Evolutionary conservation across 2,888 invertebrate genomes (phyloP), one percentile per base, ranked within the genome.

Genomic region (Cyclophora albipunctata): DNA sequence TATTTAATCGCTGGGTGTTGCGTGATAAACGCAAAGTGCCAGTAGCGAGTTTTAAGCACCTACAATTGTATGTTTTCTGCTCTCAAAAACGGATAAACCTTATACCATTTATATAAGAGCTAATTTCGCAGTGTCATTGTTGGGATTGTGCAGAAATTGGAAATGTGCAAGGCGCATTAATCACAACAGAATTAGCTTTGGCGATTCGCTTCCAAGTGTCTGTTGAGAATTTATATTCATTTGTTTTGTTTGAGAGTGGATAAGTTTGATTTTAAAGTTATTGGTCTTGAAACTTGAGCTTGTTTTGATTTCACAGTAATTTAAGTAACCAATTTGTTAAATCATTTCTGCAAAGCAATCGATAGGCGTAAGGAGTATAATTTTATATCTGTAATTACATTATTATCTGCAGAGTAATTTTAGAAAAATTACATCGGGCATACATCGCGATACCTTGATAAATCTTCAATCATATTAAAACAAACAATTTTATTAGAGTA

Each of bases 141-240:
- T 45, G 37, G 34, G 46, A 46, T 56, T 52, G 57, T 52, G 56
- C 55, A 50, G 52, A 57, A 59, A 59, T 57, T 82, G 78, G 80
- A 79, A 85, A 82, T 81, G 78, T 80, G 81, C 82, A 81, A 78
- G 78, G 67, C 78, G 81, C 87, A 88, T 88, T 88, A 86, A 88
- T 88, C 88, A 88, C 73, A 84, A 81, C 84, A 84, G 83, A 85
- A 87, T 87, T 88, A 86, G 86, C 86, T 86, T 84, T 82, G 84
- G 85, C 83, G 84, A 87, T 86, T 80, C 83, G 83, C 85, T 86
- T 77, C 75, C 72, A 73, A 81, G 78, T 85, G 87, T 85, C 84
- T 75, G 70, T 64, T 60, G 68, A 72, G 73, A 81, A 87, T 87
- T 88, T 85, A 87, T 87, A 73, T 75, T 42, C 70, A 68, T 66